Percentiles rank a stretch among this genome's conserved stretches.
Evolutionary conservation across 2,797 vertebrate genomes (phyloP).

Genomic region (Coluber constrictor): DNA sequence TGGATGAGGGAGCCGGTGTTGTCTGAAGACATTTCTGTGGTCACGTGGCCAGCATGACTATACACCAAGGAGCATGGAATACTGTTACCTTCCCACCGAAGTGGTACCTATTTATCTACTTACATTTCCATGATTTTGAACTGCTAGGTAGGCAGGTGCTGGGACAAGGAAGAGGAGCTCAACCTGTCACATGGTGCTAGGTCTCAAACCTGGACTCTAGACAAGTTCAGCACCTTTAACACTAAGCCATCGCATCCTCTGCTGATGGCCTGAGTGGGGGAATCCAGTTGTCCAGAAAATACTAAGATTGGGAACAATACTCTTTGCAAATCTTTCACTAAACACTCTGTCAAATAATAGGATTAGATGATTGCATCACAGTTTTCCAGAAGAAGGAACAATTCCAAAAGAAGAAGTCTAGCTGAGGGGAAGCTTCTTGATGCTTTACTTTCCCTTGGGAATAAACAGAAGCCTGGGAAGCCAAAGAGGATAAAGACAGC

Average conservation of each 20-base stretch:
- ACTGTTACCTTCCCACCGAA: not conserved
- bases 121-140: not conserved
- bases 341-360: not conserved
- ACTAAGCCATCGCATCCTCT: not conserved
- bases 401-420: not conserved
- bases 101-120: not conserved
- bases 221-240: not conserved
- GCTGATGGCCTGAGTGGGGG: not conserved
- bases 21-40: not conserved
- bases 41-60: not conserved
- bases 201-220: not conserved
- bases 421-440: not conserved
- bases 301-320: not conserved
- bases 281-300: not conserved
- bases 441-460: not conserved
- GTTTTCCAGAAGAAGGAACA: not conserved
- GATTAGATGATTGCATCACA: not conserved
- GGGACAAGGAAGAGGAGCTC: not conserved
- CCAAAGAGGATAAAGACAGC: not conserved
- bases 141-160: not conserved
- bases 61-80: fast-evolving
- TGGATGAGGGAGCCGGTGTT: not conserved
- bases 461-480: not conserved
- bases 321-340: not conserved
- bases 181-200: not conserved